Conservation (phyloP, 35 echinoderm and acorn worm genomes). For the Heliocidaris erythrogramma region DNA sequence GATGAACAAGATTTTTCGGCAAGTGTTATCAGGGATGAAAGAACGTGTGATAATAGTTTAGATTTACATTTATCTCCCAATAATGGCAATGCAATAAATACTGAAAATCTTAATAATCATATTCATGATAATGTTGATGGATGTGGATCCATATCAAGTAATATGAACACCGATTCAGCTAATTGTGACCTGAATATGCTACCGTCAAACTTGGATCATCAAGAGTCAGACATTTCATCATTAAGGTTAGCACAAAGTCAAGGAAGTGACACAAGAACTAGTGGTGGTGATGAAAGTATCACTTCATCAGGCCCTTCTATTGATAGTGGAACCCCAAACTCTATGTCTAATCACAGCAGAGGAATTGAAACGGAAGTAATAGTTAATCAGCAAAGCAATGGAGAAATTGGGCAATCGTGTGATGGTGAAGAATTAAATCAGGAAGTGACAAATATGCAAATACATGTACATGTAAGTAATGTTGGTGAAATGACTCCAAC, state of each 20-base stretch:
- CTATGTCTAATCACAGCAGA: background rate
- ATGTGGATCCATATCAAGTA: background rate
- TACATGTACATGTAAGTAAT: background rate
- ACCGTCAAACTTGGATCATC: background rate
- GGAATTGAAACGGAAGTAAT: background rate
- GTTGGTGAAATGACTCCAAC: background rate
- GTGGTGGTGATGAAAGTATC: background rate
- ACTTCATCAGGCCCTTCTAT: background rate
- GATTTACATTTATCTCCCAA: background rate
- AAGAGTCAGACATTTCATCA: background rate
- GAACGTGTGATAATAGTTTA: background rate
- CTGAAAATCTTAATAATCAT: background rate
- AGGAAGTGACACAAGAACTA: background rate
- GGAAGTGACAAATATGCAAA: background rate
- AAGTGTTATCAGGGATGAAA: background rate
- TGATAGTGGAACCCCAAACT: background rate
- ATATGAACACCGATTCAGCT: background rate
- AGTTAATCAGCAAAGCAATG: background rate
- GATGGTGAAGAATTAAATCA: background rate
- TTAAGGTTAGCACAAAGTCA: background rate
- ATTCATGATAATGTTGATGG: background rate
- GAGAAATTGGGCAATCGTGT: background rate
- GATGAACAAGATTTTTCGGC: background rate
- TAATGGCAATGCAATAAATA: constrained; percentile 1
- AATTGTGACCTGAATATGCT: background rate